Base-by-base conservation (phyloP, 2,113 vertebrate genomes). In the Coryphaenoides rupestris region DNA sequence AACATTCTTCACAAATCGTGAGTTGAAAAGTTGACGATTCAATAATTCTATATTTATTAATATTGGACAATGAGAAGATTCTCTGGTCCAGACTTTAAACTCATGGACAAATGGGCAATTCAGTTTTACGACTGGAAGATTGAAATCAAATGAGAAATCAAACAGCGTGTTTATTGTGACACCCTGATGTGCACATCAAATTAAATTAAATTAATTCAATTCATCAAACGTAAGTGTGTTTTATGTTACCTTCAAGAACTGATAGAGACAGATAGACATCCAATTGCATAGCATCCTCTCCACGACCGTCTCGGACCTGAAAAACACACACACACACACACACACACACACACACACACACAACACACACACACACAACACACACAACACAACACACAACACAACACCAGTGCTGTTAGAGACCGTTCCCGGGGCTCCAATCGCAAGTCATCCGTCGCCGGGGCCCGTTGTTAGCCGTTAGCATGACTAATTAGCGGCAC, bases 201-300 rank as follows among this genome's bases (percentile, higher is more conserved):
- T 40, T 5, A 22, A 65, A 21, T 16, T 7, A 21, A 23, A 28
- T 7, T n/a, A 3, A 17, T 2, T 24, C 6, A 21, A 17, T 57
- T 26, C 15, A 57, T 57, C 26, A 57, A 2, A 45, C 5, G 19
- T 12, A 19, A 40, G 5, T 45, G 45, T 45, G 10, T 10, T 6
- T 9, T 60, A 14, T 16, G 23, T 77, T 92, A 99, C 97, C 94
- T 96, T 98, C 63, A 99, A 89, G 73, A 96, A 95, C 87, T 98
- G 96, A 85, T 98, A 99, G 13, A 99, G 91, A 77, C 97, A 99
- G 88, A 99, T 98, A 10, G 97, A 98, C 96, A 99, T 99, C 97
- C 97, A 99, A 67, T 99, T 99, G 72, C 95, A 98, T 76, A 99
- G 92, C 97, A 99, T 99, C 72, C 96, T 92, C 73, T 99, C 97